These are phyloP conservation scores for Mystacornis crossleyi DNA, from an alignment of 2,113 vertebrate species.

Conservation along the genomic window DNA sequence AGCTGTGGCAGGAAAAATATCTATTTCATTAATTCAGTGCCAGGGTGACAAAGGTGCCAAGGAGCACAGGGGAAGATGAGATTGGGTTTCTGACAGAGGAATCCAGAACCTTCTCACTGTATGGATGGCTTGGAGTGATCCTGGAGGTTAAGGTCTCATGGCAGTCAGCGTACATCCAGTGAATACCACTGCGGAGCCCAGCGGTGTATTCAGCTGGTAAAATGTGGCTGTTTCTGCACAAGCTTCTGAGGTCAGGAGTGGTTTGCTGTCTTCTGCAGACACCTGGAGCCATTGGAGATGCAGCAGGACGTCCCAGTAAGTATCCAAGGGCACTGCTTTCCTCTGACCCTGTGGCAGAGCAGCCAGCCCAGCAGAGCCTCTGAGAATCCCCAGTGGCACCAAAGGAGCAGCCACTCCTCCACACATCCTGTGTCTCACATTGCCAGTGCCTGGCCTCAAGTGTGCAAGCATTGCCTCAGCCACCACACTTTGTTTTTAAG, in stretches of 20 bases:
- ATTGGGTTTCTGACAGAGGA: background rate
- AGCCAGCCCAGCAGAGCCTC: background rate
- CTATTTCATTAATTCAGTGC: background rate
- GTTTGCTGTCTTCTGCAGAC: background rate
- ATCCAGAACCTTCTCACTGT: background rate
- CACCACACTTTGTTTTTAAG: background rate
- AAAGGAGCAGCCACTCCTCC: background rate
- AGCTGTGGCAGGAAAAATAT: background rate
- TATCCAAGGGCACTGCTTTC: fast-evolving
- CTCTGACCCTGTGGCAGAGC: background rate
- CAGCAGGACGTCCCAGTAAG: background rate
- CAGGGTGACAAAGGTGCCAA: background rate
- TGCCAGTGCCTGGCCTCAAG: background rate
- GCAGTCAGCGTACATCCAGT: background rate
- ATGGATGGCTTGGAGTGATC: fast-evolving
- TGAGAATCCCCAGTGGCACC: background rate
- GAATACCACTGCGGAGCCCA: background rate
- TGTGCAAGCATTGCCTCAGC: background rate
- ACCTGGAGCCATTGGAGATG: background rate
- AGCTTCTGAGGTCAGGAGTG: background rate
- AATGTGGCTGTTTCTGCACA: background rate
- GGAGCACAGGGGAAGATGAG: background rate
- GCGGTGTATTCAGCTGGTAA: background rate
- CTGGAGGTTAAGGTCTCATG: background rate
- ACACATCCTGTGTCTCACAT: background rate